Base-by-base conservation (phyloP, 1,140 invertebrate genomes). In the Mylabris phalerata region DNA sequence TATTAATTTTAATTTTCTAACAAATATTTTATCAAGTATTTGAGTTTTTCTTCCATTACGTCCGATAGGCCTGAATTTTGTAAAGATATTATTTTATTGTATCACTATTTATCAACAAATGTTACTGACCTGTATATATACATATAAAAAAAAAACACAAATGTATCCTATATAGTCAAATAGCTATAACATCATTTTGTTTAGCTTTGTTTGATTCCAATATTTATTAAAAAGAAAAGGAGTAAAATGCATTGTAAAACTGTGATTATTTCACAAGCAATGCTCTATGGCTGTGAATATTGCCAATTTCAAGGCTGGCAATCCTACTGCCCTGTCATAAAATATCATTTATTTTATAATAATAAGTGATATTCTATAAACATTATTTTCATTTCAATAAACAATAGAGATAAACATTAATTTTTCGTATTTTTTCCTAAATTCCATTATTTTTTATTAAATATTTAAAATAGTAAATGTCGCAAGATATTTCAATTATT, bases 271-370 rank as follows among this genome's bases (percentile, higher is more conserved):
- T 64, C 59, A 61, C 62, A 65, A 64, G 63, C 60, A 65, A 65
- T 62, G 60, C 54, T 65, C 57, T 62, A 52, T 59, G 63, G 60
- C 60, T 65, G 63, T 65, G 63, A 65, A 59, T 65, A 58, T 62
- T 65, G 60, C 63, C 60, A 65, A 62, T 65, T 65, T 57, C 63
- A 60, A 45, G 60, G 60, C 60, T 62, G 57, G 56, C 50, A 59
- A 52, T 50, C 57, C 49, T 58, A 58, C 55, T 61, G 59, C 52
- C 59, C 44, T 50, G 38, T 46, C 45, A 57, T 62, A 62, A 62
- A 59, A 59, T 59, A 56, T 59, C 61, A 62, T 58, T 58, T 46
- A 54, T 48, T 56, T 48, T 48, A 26, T 24, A 56, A 32, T 7
- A 32, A 48, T 48, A 56, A 25, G 57, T 59, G 57, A 54, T 54